Evolutionary conservation across 92 coral and sea anemone genomes (phyloP).

Genomic region (Phenganax marumi): DNA sequence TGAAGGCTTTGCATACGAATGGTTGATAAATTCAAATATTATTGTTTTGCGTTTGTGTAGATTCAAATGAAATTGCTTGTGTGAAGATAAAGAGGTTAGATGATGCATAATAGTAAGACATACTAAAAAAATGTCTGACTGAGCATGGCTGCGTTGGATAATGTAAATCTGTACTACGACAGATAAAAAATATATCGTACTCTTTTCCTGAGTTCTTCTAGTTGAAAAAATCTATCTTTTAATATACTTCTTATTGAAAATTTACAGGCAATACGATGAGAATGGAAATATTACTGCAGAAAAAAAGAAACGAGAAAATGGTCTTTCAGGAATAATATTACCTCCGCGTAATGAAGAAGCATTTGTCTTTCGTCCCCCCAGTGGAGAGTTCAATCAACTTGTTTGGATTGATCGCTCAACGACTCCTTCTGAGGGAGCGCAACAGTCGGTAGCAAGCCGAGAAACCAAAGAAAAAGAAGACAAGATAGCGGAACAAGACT

Average conservation of each 20-base stretch:
- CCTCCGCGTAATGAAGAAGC: constrained; percentile 24
- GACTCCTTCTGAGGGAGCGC: constrained; percentile 36
- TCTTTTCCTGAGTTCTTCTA: no score
- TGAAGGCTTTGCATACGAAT: no score
- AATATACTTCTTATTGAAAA: neutral
- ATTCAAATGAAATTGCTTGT: constrained; percentile 2
- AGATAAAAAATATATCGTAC: no score
- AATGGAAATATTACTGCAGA: constrained; percentile 22
- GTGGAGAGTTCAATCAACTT: constrained; percentile 80
- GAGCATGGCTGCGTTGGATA: neutral
- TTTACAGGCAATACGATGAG: constrained; percentile 20
- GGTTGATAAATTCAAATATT: neutral
- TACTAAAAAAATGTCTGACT: neutral
- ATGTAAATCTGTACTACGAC: no score
- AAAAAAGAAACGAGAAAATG: neutral
- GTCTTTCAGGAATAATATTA: constrained; percentile 17
- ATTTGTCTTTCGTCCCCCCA: constrained; percentile 15
- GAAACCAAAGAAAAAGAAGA: neutral
- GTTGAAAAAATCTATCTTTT: neutral
- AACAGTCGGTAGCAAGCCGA: neutral
- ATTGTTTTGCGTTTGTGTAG: neutral
- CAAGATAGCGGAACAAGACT: constrained; percentile 7
- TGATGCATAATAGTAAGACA: neutral
- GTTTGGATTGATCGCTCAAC: constrained; percentile 96
- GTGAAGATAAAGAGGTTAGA: constrained; percentile 27